phyloP scores from a whole-genome alignment of 2,113 vertebrate species.

The Perognathus longimembris region DNA sequence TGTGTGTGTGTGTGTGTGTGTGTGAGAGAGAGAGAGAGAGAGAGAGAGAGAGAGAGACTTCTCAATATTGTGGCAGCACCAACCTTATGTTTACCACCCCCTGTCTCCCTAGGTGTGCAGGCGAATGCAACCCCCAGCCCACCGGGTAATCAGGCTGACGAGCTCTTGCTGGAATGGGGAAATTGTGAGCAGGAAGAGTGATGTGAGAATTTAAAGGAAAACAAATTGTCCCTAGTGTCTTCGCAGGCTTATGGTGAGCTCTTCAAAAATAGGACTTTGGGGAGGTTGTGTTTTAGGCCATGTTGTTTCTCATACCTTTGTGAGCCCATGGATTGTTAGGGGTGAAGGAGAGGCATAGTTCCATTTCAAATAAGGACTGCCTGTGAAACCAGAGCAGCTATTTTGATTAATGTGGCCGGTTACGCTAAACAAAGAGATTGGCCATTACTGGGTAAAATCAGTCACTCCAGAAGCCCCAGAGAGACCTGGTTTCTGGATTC shows the following conservation, averaged over 20 bases:
- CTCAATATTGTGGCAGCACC: too few species aligned
- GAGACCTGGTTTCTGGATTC: constrained; percentile 61
- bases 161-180: too few species aligned
- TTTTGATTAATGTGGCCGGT: constrained; percentile 64
- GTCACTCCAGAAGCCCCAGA: constrained; percentile 64
- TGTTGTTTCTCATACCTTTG: neutral
- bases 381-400: neutral
- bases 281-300: neutral
- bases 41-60: too few species aligned
- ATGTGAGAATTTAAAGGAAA: neutral
- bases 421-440: constrained; percentile 66
- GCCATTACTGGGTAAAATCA: constrained; percentile 51
- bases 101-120: too few species aligned
- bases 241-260: fast-evolving
- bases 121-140: too few species aligned
- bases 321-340: neutral
- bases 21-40: too few species aligned
- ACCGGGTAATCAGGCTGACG: too few species aligned
- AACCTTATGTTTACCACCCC: too few species aligned
- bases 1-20: neutral
- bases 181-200: fast-evolving
- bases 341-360: neutral
- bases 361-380: neutral
- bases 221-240: neutral
- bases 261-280: neutral